A percentile compares a stretch with the other conserved stretches of the same genome.
Conservation (phyloP, 2,888 invertebrate species). For the Slavum lentiscoides region DNA sequence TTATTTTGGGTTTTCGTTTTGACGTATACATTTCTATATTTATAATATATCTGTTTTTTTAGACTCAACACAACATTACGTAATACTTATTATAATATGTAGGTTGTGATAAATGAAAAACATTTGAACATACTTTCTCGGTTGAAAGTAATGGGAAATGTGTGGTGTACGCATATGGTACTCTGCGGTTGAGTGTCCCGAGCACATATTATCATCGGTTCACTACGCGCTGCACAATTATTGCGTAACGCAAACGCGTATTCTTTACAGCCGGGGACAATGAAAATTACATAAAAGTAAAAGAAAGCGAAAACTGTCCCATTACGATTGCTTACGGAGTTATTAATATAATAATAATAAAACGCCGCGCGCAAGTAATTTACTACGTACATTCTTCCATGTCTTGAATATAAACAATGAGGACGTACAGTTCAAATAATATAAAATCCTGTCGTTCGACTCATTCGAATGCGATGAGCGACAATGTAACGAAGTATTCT, state of each 20-base stretch:
- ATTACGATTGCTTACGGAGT: not conserved
- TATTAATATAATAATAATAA: not conserved
- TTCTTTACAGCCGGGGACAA: not conserved
- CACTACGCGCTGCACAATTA: too few relatives aligned
- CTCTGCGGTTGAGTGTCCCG: not conserved
- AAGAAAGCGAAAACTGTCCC: slow-evolving; percentile 19
- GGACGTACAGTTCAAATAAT: not conserved
- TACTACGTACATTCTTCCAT: slow-evolving; percentile 33
- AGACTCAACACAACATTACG: too few relatives aligned
- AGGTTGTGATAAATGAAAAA: too few relatives aligned
- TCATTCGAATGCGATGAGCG: slow-evolving; percentile 24
- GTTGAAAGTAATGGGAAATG: not conserved
- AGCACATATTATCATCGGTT: not conserved
- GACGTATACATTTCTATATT: too few relatives aligned
- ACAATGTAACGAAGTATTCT: slow-evolving; percentile 10
- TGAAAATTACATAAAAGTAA: slow-evolving; percentile 9
- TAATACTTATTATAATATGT: too few relatives aligned
- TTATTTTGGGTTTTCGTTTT: too few relatives aligned
- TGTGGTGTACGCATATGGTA: not conserved
- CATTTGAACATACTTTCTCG: not conserved
- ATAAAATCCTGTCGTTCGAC: not conserved
- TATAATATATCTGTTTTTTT: too few relatives aligned
- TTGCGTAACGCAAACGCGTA: not conserved
- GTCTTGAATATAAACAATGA: slow-evolving; percentile 44
- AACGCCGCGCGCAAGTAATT: not conserved